Percentiles rank a stretch among this genome's conserved stretches.
phyloP scores from a whole-genome alignment of 2,113 vertebrate genomes.

The Camelus bactrianus region DNA sequence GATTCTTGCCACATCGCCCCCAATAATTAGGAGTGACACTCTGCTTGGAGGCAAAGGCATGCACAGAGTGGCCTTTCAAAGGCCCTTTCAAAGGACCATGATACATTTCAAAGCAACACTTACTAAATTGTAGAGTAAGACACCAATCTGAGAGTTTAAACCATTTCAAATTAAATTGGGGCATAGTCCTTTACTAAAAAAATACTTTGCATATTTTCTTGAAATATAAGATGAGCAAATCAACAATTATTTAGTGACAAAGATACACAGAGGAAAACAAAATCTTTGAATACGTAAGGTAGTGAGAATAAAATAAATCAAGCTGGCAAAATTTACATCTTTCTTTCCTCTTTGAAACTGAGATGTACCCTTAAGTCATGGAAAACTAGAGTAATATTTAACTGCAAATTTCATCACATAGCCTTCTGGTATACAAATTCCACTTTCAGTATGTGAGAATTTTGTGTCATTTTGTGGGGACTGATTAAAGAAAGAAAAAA shows the following conservation, averaged over 20 bases:
- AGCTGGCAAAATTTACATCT: neutral
- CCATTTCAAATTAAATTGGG: constrained; percentile 36
- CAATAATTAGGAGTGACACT: constrained; percentile 25
- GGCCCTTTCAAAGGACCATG: neutral
- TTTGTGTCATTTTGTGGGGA: neutral
- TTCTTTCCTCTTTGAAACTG: neutral
- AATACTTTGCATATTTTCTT: constrained; percentile 30
- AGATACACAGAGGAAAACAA: constrained; percentile 50
- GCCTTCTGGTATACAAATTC: neutral
- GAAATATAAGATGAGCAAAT: constrained; percentile 55
- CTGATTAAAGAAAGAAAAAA: constrained; percentile 38
- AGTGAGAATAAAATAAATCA: neutral
- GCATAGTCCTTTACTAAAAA: neutral
- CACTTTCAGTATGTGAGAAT: constrained; percentile 2
- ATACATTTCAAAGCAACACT: constrained; percentile 53
- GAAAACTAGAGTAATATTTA: neutral
- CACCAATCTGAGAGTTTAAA: neutral
- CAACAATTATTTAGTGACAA: constrained; percentile 43
- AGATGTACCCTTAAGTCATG: neutral
- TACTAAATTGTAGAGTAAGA: neutral
- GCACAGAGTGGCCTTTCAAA: constrained; percentile 25
- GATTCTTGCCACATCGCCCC: neutral
- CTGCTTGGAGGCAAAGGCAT: neutral
- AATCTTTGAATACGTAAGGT: neutral
- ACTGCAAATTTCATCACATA: neutral